Conservation (phyloP, 2,113 vertebrate genomes). For the Leptocoma aspasia region DNA sequence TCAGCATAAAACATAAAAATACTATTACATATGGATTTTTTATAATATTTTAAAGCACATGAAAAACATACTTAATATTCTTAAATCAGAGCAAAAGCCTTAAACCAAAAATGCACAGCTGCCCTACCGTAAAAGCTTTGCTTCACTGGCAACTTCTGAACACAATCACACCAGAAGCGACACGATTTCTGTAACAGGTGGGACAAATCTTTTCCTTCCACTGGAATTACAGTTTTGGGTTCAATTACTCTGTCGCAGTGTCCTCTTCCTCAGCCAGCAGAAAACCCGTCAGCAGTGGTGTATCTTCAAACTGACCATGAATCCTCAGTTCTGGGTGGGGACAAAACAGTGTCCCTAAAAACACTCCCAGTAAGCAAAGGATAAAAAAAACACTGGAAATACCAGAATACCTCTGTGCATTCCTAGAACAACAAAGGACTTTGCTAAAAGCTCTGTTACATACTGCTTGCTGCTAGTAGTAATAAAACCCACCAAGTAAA, state of each 20-base stretch:
- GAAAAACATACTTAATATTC: neutral
- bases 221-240: neutral
- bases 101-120: neutral
- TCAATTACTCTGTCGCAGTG: accelerated
- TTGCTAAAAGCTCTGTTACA: neutral
- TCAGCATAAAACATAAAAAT: neutral
- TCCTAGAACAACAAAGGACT: neutral
- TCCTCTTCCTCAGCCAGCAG: neutral
- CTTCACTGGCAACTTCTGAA: neutral
- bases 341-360: neutral
- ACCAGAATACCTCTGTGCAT: neutral
- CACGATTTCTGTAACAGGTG: neutral
- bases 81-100: neutral
- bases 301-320: neutral
- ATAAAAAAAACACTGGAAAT: neutral
- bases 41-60: neutral
- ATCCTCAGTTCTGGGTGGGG: neutral
- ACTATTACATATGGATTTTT: neutral
- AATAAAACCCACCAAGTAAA: neutral
- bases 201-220: neutral
- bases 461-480: accelerated
- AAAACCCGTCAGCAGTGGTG: accelerated
- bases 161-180: accelerated
- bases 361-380: neutral
- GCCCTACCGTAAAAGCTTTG: neutral